A percentile compares a stretch with the other conserved stretches of the same genome.
Evolutionary conservation across 2,113 vertebrate genomes (phyloP).

Genomic region (Tupaia chinensis): DNA sequence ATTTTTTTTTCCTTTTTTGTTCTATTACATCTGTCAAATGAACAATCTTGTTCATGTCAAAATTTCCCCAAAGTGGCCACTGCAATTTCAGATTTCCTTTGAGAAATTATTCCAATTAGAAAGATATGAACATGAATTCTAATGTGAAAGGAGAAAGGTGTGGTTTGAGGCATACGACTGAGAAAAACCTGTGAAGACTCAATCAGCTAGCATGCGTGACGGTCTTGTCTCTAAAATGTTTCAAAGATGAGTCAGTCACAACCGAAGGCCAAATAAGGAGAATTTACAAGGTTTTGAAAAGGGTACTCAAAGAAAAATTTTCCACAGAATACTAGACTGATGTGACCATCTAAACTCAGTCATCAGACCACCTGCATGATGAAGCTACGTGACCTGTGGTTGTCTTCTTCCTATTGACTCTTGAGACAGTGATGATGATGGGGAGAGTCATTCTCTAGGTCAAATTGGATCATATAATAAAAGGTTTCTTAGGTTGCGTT

Average conservation of each 20-base stretch:
- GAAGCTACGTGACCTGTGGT: no score
- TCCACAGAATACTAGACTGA: neutral
- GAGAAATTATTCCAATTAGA: slow-evolving; percentile 50
- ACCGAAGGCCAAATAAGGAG: neutral
- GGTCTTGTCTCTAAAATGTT: neutral
- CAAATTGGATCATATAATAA: neutral
- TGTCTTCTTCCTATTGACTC: neutral
- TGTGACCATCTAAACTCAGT: neutral
- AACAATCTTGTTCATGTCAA: slow-evolving; percentile 35
- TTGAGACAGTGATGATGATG: neutral
- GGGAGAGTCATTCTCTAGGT: neutral
- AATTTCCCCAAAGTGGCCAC: neutral
- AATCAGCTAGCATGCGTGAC: neutral
- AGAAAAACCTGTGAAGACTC: neutral
- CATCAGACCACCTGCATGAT: neutral
- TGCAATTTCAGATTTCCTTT: slow-evolving; percentile 51
- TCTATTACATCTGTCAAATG: slow-evolving; percentile 39
- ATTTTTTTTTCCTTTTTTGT: neutral
- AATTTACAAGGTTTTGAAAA: neutral
- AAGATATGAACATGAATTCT: neutral
- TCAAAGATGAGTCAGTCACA: neutral
- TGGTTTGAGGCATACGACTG: neutral
- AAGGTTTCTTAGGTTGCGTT: no score
- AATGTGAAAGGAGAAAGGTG: neutral
- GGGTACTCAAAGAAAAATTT: neutral